These are phyloP conservation scores for Mustela lutreola DNA, from an alignment of 2,113 vertebrate genomes.

Conservation along the genomic window DNA sequence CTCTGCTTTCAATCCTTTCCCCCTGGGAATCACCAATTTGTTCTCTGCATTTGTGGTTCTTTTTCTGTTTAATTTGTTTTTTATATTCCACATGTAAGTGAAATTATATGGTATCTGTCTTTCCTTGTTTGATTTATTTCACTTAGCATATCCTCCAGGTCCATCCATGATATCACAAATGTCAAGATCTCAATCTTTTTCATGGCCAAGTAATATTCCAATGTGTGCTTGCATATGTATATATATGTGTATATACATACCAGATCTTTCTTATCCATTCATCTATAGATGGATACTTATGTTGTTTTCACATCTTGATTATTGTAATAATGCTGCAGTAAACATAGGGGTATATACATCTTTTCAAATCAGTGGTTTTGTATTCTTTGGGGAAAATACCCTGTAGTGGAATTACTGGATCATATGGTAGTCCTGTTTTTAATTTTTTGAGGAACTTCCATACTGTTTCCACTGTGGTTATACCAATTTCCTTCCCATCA, in stretches of 20 bases:
- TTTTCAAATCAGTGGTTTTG: not conserved
- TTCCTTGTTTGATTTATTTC: not conserved
- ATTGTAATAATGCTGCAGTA: not conserved
- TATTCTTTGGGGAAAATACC: not conserved
- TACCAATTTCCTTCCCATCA: not conserved
- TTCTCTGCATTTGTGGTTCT: not conserved
- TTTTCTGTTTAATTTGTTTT: not conserved
- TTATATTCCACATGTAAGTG: not conserved
- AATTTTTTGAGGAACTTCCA: not conserved
- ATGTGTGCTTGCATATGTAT: not conserved
- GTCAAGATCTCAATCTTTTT: not conserved
- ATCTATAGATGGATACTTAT: not conserved
- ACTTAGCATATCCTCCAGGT: not conserved
- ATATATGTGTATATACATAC: not conserved
- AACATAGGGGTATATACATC: not conserved
- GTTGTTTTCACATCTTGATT: not conserved
- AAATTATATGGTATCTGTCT: not conserved
- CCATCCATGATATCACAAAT: not conserved
- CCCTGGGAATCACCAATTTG: not conserved
- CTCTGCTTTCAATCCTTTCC: not conserved
- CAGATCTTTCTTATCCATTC: not conserved
- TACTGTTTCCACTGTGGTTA: not conserved
- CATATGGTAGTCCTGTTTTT: not conserved
- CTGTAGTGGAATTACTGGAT: not conserved
- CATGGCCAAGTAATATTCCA: not conserved